phyloP scores from a whole-genome alignment of 2,113 vertebrate genomes.

The Chroicocephalus ridibundus region DNA sequence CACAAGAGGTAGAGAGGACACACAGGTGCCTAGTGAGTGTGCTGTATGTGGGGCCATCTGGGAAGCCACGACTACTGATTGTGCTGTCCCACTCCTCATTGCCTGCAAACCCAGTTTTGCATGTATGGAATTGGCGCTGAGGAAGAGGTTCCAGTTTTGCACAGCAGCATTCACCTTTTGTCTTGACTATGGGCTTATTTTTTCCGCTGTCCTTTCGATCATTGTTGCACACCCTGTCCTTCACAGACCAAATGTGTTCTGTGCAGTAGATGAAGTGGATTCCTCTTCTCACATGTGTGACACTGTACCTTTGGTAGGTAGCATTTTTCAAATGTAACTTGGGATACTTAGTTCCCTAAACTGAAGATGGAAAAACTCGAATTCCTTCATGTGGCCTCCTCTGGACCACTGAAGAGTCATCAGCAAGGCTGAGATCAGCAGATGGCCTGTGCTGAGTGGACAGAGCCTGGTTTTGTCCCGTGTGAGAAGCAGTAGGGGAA shows the following conservation, averaged over 20 bases:
- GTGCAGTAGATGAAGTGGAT: background rate
- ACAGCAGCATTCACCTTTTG: background rate
- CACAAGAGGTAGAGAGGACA: background rate
- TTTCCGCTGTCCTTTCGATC: background rate
- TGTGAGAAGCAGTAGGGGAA: background rate
- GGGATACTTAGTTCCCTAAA: background rate
- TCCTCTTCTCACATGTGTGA: background rate
- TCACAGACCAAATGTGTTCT: background rate
- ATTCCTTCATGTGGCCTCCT: background rate
- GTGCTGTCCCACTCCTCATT: background rate
- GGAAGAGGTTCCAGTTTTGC: background rate
- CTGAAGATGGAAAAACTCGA: background rate
- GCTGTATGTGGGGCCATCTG: background rate
- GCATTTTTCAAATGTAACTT: background rate
- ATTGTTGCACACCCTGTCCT: background rate
- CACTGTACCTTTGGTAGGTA: background rate
- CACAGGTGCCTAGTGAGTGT: background rate
- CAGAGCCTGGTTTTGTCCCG: background rate
- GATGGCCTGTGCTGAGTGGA: background rate
- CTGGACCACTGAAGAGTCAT: background rate
- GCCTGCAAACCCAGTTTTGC: background rate
- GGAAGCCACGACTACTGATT: background rate
- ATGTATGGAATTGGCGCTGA: background rate
- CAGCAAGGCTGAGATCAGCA: background rate
- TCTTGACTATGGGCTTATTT: background rate